Evolutionary conservation across 1,140 invertebrate genomes (phyloP).

Genomic region (Archivesica marissinica): DNA sequence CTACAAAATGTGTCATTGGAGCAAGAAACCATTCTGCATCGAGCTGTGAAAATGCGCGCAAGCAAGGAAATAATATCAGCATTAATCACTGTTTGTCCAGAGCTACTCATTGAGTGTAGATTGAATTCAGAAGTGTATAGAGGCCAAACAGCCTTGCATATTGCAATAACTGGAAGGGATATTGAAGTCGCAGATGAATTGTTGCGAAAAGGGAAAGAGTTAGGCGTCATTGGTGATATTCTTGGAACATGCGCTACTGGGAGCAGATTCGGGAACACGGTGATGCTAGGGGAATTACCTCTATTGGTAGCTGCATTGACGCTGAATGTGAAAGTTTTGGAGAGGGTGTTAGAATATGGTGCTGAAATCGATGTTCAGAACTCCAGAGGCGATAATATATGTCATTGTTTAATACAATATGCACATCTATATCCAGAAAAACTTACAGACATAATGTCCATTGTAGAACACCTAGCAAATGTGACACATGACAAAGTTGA

Average conservation of each 20-base stretch:
- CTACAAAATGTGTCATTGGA: neutral
- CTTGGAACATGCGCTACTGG: constrained; percentile 65
- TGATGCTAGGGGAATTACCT: constrained; percentile 75
- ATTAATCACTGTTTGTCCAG: constrained; percentile 49
- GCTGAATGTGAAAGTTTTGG: constrained; percentile 63
- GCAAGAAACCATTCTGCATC: constrained; percentile 66
- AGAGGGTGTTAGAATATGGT: constrained; percentile 62
- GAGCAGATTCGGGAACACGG: constrained; percentile 67
- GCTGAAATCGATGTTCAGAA: constrained; percentile 63
- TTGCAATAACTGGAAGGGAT: constrained; percentile 69
- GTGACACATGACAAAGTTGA: neutral
- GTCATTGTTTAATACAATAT: constrained; percentile 71
- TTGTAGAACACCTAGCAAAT: constrained; percentile 56
- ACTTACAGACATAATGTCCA: constrained; percentile 53
- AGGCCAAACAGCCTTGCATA: constrained; percentile 74
- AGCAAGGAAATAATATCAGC: constrained; percentile 31
- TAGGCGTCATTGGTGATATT: neutral
- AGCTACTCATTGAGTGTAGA: constrained; percentile 48
- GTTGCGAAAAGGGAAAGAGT: constrained; percentile 32
- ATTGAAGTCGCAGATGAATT: constrained; percentile 49
- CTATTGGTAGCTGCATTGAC: constrained; percentile 71
- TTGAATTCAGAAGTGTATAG: constrained; percentile 62
- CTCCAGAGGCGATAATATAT: constrained; percentile 67
- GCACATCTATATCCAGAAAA: constrained; percentile 71
- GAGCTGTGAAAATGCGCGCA: constrained; percentile 59